A percentile compares a stretch with the other conserved stretches of the same genome.
These are phyloP conservation scores for Vicugna pacos DNA, from an alignment of 2,113 vertebrate species.

Conservation along the genomic window DNA sequence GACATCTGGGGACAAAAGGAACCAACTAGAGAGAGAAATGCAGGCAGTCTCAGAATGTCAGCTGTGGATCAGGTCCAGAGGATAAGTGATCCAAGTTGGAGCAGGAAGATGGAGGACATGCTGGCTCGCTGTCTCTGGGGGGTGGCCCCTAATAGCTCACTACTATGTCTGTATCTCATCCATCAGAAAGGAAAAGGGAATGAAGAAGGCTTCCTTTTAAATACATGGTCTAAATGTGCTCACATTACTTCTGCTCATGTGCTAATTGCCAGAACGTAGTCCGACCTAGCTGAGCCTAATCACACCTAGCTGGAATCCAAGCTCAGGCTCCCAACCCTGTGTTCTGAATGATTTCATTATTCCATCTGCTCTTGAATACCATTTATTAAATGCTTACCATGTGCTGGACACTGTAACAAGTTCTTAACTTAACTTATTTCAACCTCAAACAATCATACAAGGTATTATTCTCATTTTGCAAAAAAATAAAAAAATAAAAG, in stretches of 20 bases:
- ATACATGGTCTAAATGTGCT: background rate
- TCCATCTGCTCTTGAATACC: background rate
- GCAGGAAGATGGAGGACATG: too few relatives aligned
- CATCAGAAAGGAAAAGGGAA: background rate
- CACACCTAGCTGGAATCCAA: background rate
- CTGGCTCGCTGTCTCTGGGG: too few relatives aligned
- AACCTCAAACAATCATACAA: background rate
- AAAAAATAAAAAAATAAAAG: background rate
- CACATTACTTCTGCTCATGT: background rate
- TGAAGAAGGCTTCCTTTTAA: background rate
- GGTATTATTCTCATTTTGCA: background rate
- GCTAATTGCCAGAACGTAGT: background rate
- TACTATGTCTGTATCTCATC: background rate
- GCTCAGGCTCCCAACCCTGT: background rate
- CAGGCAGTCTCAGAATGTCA: too few relatives aligned
- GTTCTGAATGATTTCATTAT: background rate
- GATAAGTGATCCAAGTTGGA: too few relatives aligned
- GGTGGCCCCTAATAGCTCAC: too few relatives aligned
- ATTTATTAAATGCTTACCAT: conserved; percentile 3
- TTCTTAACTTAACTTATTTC: conserved; percentile 31
- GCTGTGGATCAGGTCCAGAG: too few relatives aligned
- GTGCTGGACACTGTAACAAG: background rate
- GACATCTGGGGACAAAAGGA: too few relatives aligned
- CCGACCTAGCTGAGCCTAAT: background rate
- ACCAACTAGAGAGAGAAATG: too few relatives aligned